Conservation (phyloP, 2,888 invertebrate genomes). For the Agrotis puta region DNA sequence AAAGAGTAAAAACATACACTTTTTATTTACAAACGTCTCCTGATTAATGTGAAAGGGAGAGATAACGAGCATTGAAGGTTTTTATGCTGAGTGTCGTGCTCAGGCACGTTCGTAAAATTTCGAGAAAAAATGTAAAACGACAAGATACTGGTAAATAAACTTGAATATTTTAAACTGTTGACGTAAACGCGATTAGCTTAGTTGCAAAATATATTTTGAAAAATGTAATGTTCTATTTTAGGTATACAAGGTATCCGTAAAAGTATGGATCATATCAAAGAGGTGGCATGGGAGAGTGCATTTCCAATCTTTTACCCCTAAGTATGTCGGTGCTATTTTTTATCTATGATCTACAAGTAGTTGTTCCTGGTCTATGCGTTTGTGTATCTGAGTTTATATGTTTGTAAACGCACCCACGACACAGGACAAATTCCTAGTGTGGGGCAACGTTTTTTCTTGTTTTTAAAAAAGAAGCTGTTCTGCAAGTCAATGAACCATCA, state of each 20-base stretch:
- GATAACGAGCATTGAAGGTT: conserved; percentile 40
- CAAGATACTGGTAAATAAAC: conserved; percentile 27
- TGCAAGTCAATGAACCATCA: no score
- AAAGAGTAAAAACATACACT: conserved; percentile 18
- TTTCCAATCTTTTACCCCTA: no score
- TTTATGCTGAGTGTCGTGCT: conserved; percentile 40
- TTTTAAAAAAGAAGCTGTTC: no score
- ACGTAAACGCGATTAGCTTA: background rate
- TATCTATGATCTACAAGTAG: no score
- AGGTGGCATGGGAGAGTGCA: no score
- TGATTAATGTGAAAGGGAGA: conserved; percentile 55
- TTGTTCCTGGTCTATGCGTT: no score
- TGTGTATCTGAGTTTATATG: no score
- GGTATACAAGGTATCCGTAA: background rate
- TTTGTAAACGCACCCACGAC: no score
- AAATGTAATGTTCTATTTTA: background rate
- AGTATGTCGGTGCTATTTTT: no score
- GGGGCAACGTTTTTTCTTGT: no score
- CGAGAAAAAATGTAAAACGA: conserved; percentile 15
- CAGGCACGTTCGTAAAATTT: conserved; percentile 53
- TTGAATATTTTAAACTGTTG: conserved; percentile 43
- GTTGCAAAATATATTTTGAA: background rate
- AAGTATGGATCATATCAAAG: no score
- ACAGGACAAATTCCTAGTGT: no score
- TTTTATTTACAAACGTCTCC: conserved; percentile 41